Evolutionary conservation across 2,888 invertebrate genomes (phyloP), one percentile per base, ranked within the genome.

Genomic region (Amiota minor): DNA sequence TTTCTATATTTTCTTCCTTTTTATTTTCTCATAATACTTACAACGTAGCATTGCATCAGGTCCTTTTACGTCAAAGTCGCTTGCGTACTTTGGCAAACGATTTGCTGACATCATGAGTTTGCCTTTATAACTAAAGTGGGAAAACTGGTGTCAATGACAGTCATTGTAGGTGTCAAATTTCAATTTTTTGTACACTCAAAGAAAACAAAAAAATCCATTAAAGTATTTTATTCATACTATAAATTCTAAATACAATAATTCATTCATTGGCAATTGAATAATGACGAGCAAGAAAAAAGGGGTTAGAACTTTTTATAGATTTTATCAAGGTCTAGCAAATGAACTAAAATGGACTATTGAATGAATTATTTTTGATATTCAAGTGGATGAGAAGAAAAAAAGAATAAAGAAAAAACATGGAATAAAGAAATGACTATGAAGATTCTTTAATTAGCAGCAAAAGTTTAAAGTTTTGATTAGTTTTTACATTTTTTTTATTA

Each of bases 51-150:
- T 50, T 68, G 20, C 53, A 53, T 1, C 77, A 77, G 76, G 76
- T 78, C 80, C 75, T 79, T 75, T 84, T 85, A 77, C 82, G 85
- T 83, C 82, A 85, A 83, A 20, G 16, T 81, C 83, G 83, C 83
- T 83, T 80, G 82, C 80, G 80, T 76, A 83, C 77, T 20, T 68
- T 68, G 50, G 67, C 67, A 68, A 68, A 53, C 67, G 53, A 53
- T 68, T 68, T 68, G 67, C 67, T 68, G 67, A 68, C 67, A 68
- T 50, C 49, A 50, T 53, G 67, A 68, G 20, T 68, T 68, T 68
- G 18, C 23, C 67, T 47, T 8, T 68, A 14, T 68, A 23, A 50
- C 50, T 4, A 50, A 9, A 23, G 50, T 53, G 67, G 50, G 14
- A 68, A 16, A 53, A 68, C 74, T 59, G 72, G 59, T 76, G 70